Percentiles rank a stretch among this genome's conserved stretches.
Conservation (phyloP, 2,113 vertebrate genomes). For the Chaetops frenatus region DNA sequence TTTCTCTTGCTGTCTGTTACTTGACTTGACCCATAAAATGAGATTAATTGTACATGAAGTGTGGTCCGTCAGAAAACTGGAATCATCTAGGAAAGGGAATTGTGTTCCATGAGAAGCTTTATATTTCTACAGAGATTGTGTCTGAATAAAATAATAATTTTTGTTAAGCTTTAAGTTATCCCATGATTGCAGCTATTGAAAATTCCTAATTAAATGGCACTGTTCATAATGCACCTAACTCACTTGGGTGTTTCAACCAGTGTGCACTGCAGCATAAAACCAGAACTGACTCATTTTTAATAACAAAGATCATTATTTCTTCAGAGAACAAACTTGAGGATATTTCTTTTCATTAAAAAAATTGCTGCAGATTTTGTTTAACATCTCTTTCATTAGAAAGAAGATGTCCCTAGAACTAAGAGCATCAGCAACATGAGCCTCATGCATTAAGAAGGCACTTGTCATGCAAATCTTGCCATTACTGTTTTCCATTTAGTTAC, state of each 20-base stretch:
- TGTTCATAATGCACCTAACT: neutral
- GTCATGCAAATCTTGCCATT: neutral
- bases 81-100: neutral
- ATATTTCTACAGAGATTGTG: neutral
- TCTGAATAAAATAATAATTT: neutral
- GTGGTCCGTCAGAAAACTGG: neutral
- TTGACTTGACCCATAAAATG: neutral
- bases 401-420: neutral
- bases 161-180: neutral
- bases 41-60: neutral
- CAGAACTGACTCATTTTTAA: slow-evolving; percentile 23
- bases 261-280: neutral
- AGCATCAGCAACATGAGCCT: neutral
- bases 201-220: slow-evolving; percentile 1
- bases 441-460: neutral
- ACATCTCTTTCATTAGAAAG: neutral
- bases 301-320: slow-evolving; percentile 16
- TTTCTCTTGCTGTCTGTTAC: neutral
- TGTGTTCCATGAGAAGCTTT: neutral
- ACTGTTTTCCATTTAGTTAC: neutral
- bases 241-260: neutral
- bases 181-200: neutral
- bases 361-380: neutral
- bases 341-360: slow-evolving; percentile 26
- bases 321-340: neutral